Evolutionary conservation across 2,888 invertebrate genomes (phyloP).

Genomic region (Harmothoe impar): DNA sequence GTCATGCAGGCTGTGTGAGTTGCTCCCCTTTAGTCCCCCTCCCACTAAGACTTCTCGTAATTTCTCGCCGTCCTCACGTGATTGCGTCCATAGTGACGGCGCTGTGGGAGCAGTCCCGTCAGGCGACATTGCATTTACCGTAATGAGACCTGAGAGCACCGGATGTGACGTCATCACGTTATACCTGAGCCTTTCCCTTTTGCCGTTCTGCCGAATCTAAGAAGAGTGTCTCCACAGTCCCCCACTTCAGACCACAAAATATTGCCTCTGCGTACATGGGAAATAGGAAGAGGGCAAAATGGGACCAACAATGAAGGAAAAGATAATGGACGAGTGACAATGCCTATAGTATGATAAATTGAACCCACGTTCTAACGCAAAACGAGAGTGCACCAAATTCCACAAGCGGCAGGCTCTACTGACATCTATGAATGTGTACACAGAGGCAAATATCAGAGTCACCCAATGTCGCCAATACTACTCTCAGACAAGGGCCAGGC

Average conservation of each 20-base stretch:
- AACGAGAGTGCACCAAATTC: too few species aligned
- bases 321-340: too few species aligned
- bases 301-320: too few species aligned
- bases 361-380: too few species aligned
- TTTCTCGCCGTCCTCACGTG: constrained; percentile 1
- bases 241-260: background rate
- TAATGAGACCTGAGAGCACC: constrained; percentile 44
- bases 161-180: constrained; percentile 38
- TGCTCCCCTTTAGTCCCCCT: background rate
- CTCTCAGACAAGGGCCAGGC: too few species aligned
- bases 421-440: too few species aligned
- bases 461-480: too few species aligned
- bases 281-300: too few species aligned
- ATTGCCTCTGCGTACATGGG: too few species aligned
- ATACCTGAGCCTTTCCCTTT: constrained; percentile 6
- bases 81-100: background rate
- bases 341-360: too few species aligned
- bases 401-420: too few species aligned
- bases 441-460: too few species aligned
- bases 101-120: constrained; percentile 9
- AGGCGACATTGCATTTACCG: constrained; percentile 20
- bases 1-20: background rate
- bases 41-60: constrained; percentile 28
- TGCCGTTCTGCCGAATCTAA: background rate
- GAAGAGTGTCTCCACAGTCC: background rate